Conservation (phyloP, 2,888 invertebrate genomes). For the Chrysolina haemoptera region DNA sequence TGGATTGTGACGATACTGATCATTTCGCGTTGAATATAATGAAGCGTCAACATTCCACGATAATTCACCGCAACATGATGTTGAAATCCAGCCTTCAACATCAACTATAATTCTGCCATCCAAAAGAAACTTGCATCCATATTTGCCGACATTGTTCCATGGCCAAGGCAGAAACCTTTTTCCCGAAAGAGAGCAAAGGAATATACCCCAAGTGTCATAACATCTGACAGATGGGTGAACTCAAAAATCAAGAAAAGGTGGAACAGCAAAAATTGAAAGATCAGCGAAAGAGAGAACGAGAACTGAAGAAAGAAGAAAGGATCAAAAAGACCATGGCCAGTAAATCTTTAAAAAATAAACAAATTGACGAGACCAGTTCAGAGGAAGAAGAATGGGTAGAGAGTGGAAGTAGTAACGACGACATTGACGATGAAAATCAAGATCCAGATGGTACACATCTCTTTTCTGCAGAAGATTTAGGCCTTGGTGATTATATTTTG, state of each 20-base stretch:
- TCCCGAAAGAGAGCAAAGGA: not conserved
- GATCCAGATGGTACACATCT: not conserved
- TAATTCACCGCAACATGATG: not conserved
- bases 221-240: not conserved
- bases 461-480: not conserved
- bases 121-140: not conserved
- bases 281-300: not conserved
- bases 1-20: not conserved
- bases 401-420: not conserved
- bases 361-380: not conserved
- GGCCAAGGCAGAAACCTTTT: not conserved
- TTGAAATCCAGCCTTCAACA: not conserved
- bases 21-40: not conserved
- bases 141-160: not conserved
- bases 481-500: not conserved
- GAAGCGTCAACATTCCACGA: not conserved
- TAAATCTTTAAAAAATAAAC: not conserved
- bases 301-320: not conserved
- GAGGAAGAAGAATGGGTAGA: not conserved
- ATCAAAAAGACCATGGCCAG: not conserved
- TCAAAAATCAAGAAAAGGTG: not conserved
- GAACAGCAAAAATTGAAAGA: not conserved
- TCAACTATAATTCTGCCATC: not conserved
- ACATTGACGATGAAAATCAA: not conserved
- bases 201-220: not conserved